Evolutionary conservation across 2,888 invertebrate species (phyloP).

Genomic region (Branchellion lobata): DNA sequence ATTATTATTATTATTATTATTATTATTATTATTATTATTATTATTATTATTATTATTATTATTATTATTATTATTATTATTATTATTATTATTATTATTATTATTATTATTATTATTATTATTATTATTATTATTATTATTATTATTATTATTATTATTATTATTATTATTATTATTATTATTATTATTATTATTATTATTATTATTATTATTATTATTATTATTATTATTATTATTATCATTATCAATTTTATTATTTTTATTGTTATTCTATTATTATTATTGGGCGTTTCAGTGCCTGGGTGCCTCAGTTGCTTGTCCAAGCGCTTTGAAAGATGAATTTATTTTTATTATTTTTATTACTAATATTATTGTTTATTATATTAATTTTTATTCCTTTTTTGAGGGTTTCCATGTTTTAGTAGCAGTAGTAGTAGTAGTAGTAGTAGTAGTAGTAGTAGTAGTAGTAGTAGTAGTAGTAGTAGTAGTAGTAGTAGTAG

Average conservation of each 20-base stretch:
- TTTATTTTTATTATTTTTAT: no score
- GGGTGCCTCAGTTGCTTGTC: no score
- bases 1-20: not conserved
- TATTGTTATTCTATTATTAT: no score
- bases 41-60: conserved; percentile 17
- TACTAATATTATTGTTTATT: no score
- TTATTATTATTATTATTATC: conserved; percentile 18
- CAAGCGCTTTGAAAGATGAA: no score
- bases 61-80: conserved; percentile 1
- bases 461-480: conserved; percentile 40
- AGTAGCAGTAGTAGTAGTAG: conserved; percentile 24
- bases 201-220: conserved; percentile 35
- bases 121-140: not conserved
- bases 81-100: conserved; percentile 34
- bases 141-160: not conserved
- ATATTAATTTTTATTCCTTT: not conserved
- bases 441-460: conserved; percentile 12
- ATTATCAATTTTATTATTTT: not conserved
- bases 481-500: conserved; percentile 37
- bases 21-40: no score
- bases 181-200: conserved; percentile 34
- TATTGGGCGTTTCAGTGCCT: no score
- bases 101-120: not conserved
- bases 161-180: conserved; percentile 25
- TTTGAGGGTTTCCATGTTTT: not conserved